Base-by-base conservation (phyloP, 1,140 invertebrate species). In the Drosophila ironensis region DNA sequence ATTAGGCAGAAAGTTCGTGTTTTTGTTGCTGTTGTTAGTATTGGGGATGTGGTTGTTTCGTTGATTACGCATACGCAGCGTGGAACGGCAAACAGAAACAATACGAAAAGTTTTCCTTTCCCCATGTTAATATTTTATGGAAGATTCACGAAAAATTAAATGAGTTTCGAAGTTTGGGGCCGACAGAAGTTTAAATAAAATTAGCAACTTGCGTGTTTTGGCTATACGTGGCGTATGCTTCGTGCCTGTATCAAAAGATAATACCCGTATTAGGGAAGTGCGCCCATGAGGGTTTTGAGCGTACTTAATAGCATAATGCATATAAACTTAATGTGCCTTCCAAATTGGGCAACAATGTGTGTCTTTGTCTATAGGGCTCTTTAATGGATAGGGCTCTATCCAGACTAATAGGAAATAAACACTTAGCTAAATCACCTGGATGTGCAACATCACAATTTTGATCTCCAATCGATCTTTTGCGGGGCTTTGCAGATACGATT, bases 361-460 rank as follows among this genome's bases (percentile, higher is more conserved):
- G n/a, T n/a, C n/a, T n/a, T n/a, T n/a, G n/a, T n/a, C n/a, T n/a
- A n/a, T n/a, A n/a, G n/a, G n/a, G n/a, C n/a, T n/a, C n/a, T n/a
- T n/a, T n/a, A n/a, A n/a, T n/a, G n/a, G n/a, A n/a, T n/a, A n/a
- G n/a, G n/a, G n/a, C n/a, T n/a, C n/a, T n/a, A n/a, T n/a, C n/a
- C n/a, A n/a, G n/a, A n/a, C n/a, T n/a, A n/a, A n/a, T n/a, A n/a
- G n/a, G n/a, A n/a, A n/a, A n/a, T n/a, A n/a, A n/a, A n/a, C n/a
- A n/a, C n/a, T n/a, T n/a, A n/a, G n/a, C n/a, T n/a, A n/a, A 54
- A 45, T 82, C 69, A 87, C 82, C 82, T 87, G 76, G 40, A 87
- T 56, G 64, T 87, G 87, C 9, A 87, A 45, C 69, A 87, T 76
- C 64, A 87, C 61, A 33, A 87, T 87, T 41, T 71, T 87, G 11